Base-by-base conservation (phyloP, 2,797 vertebrate species). In the Setipinna tenuifilis region DNA sequence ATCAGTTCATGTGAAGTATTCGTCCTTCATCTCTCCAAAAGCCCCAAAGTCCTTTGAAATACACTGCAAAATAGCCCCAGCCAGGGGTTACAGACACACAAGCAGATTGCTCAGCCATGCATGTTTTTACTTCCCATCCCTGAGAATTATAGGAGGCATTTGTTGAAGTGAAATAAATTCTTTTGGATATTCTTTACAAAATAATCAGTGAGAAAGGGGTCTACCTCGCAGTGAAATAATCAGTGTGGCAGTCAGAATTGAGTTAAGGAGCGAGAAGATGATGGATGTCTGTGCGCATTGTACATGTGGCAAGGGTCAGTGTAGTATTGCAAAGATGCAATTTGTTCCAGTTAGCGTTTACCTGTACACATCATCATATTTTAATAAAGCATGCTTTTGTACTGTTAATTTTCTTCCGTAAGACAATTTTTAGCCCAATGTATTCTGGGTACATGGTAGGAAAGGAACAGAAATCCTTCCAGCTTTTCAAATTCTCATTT, bases 351-450 rank as follows among this genome's bases (percentile, higher is more conserved):
- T 35, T 35, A 35, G 68, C 62, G 12, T 16, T 19, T 19, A 16
- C 28, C 16, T 35, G 31, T 3, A 35, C 4, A 12, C 11, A 23
- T 65, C 68, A 87, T 87, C 58, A 83, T 85, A 61, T 85, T 84
- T 87, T 75, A 81, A 78, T 87, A 62, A 82, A 54, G 86, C 83
- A 61, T 59, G 65, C 28, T 16, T 71, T 41, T 35, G 68, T 35
- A 28, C 68, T 41, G 14, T 35, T 28, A 31, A 31, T 35, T 23
- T 35, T 75, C 68, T 75, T 28, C 14, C 28, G 19, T 75, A 31
- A 19, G 68, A 75, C 28, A 14, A 17, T 41, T 75, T 17, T 14
- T 35, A 10, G 28, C 16, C 3, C 16, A 7, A 28, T 75, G 28
- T 31, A 41, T 75, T 28, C 68, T 75, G 68, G 16, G 31, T 35